A percentile compares a stretch with the other conserved stretches of the same genome.
phyloP scores from a whole-genome alignment of 2,797 vertebrate genomes.

The Xenentodon cancila region DNA sequence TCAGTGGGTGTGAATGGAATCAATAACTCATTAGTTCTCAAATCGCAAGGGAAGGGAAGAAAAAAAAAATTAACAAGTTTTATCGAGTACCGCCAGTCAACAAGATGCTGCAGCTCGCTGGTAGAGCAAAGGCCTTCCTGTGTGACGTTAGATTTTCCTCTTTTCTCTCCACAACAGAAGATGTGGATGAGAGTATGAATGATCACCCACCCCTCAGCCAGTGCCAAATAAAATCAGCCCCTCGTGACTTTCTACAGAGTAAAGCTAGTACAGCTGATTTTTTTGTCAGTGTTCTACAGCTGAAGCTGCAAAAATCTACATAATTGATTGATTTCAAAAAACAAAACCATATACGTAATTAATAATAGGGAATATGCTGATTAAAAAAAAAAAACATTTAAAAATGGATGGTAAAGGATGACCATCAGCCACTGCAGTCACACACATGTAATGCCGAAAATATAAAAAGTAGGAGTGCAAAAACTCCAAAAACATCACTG shows the following conservation, averaged over 20 bases:
- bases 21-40: no score
- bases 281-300: background rate
- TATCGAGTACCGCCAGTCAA: no score
- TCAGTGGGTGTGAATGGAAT: no score
- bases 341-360: no score
- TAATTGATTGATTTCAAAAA: background rate
- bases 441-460: conserved; percentile 29
- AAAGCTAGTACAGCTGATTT: background rate
- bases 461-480: conserved; percentile 12
- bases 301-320: background rate
- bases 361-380: no score
- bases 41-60: no score
- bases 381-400: no score
- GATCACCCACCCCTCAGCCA: background rate
- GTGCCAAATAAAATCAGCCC: background rate
- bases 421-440: background rate
- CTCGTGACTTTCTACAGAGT: background rate
- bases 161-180: background rate
- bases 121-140: no score
- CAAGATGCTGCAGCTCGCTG: no score
- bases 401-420: no score
- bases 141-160: no score
- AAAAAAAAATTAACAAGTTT: no score
- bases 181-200: background rate
- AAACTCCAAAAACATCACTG: conserved; percentile 23